Evolutionary conservation across 2,888 invertebrate species (phyloP).

Genomic region (Noctua janthe): DNA sequence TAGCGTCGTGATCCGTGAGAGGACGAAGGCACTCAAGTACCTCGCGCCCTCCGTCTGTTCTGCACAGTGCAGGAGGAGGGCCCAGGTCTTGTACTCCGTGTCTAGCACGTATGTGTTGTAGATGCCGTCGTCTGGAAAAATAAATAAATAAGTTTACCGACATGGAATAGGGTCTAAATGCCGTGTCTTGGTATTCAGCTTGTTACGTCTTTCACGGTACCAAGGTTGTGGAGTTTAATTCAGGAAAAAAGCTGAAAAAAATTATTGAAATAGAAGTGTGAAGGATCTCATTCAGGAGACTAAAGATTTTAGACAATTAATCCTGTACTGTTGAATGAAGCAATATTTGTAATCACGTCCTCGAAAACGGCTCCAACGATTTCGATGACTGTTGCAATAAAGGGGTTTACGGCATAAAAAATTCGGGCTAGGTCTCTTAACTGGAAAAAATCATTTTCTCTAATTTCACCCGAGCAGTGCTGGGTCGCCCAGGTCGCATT

Average conservation of each 20-base stretch:
- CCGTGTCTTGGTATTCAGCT: not conserved
- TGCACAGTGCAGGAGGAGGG: conserved; percentile 95
- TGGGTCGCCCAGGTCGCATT: not conserved
- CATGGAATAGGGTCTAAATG: not conserved
- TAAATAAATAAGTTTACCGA: not conserved
- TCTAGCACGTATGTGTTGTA: conserved; percentile 97
- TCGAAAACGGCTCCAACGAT: no score
- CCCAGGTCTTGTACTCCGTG: conserved; percentile 96
- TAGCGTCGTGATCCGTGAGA: conserved; percentile 91
- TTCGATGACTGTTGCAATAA: no score
- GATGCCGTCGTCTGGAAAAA: conserved; percentile 94
- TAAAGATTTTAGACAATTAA: not conserved
- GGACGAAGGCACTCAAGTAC: conserved; percentile 95
- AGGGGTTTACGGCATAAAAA: not conserved
- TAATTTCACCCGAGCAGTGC: not conserved
- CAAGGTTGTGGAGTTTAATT: not conserved
- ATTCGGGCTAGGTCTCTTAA: not conserved
- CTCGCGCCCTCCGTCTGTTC: conserved; percentile 94
- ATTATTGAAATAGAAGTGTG: not conserved
- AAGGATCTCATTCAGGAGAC: not conserved
- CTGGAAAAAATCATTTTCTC: not conserved
- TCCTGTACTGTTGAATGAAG: no score
- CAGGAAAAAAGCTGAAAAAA: not conserved
- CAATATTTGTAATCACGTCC: no score
- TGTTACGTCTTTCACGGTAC: not conserved